phyloP scores from a whole-genome alignment of 2,797 vertebrate species.

The Hirundo rustica region DNA sequence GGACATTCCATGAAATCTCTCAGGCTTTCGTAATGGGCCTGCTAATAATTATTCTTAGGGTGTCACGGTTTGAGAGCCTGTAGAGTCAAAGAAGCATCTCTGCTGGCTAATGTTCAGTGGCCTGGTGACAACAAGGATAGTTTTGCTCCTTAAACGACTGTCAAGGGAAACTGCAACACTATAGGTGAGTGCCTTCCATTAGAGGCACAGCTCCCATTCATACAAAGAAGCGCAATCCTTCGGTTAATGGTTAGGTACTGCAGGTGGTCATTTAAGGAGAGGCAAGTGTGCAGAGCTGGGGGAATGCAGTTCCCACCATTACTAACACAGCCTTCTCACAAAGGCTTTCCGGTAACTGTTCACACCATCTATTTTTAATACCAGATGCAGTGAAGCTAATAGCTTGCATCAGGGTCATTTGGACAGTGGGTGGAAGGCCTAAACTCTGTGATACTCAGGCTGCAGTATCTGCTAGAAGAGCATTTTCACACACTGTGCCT shows the following conservation, averaged over 20 bases:
- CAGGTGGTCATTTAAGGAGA: neutral
- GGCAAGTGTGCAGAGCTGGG: neutral
- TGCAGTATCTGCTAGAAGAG: neutral
- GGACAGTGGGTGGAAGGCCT: neutral
- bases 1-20: neutral
- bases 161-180: neutral
- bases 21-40: neutral
- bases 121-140: neutral
- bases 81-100: neutral
- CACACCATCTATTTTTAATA: constrained; percentile 28
- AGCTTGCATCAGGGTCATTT: neutral
- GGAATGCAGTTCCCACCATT: neutral
- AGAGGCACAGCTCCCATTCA: neutral
- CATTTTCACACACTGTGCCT: neutral
- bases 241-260: neutral
- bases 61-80: neutral
- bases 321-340: neutral
- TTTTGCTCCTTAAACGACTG: neutral
- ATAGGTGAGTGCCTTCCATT: neutral
- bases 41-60: neutral
- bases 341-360: neutral
- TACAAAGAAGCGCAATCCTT: neutral
- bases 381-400: neutral
- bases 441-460: neutral
- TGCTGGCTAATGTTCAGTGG: neutral